Conservation (phyloP, 2,888 invertebrate species). For the Erynnis tages region DNA sequence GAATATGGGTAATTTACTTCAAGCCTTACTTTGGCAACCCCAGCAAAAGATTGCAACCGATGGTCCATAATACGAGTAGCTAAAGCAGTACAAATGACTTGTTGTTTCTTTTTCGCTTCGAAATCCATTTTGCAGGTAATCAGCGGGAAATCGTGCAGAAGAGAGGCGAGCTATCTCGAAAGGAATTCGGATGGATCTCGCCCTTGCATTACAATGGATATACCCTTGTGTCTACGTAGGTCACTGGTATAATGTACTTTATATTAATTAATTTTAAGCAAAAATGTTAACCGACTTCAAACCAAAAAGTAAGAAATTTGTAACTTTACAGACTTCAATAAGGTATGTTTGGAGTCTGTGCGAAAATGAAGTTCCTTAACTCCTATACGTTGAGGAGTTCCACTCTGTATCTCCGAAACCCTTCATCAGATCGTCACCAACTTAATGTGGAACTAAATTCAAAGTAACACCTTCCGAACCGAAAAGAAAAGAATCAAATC, state of each 20-base stretch:
- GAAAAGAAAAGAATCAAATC: too few species aligned
- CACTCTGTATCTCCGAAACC: too few species aligned
- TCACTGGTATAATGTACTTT: slow-evolving; percentile 28
- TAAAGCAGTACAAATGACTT: slow-evolving; percentile 32
- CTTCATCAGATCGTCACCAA: too few species aligned
- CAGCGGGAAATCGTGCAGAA: slow-evolving; percentile 68
- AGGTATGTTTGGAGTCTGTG: too few species aligned
- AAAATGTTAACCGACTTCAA: too few species aligned
- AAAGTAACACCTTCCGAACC: too few species aligned
- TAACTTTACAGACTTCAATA: too few species aligned
- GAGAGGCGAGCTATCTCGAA: slow-evolving; percentile 51
- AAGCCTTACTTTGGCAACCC: neutral
- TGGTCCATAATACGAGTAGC: slow-evolving; percentile 9
- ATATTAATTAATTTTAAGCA: neutral
- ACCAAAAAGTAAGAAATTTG: too few species aligned
- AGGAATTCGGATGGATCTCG: slow-evolving; percentile 56
- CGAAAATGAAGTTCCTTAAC: too few species aligned
- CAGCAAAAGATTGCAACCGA: neutral
- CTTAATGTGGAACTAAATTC: too few species aligned
- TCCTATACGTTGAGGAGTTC: too few species aligned
- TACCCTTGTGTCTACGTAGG: slow-evolving; percentile 34
- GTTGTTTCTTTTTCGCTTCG: slow-evolving; percentile 43
- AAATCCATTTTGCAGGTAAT: slow-evolving; percentile 62
- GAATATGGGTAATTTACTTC: neutral
- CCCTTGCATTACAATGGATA: slow-evolving; percentile 43